Percentiles rank a stretch among this genome's conserved stretches.
These are phyloP conservation scores for Ophion ventricosus DNA, from an alignment of 2,888 invertebrate species.

Conservation along the genomic window DNA sequence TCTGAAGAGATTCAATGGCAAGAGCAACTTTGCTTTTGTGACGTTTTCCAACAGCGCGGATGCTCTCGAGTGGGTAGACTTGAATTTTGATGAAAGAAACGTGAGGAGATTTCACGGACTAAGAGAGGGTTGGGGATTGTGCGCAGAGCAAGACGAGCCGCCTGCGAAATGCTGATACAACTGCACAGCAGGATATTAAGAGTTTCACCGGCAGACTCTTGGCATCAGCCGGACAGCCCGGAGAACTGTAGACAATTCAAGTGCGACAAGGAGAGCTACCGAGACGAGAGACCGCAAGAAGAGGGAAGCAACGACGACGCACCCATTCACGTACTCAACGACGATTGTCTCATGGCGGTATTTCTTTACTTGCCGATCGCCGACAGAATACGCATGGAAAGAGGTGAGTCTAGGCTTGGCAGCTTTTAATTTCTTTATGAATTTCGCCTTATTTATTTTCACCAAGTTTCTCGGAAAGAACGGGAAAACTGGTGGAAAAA, in stretches of 20 bases:
- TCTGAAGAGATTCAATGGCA: conserved; percentile 84
- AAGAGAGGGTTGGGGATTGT: not conserved
- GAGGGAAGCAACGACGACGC: conserved; percentile 59
- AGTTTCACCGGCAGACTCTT: conserved; percentile 86
- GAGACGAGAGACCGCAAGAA: conserved; percentile 44
- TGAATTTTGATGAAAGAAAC: not conserved
- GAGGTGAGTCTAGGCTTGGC: conserved; percentile 74
- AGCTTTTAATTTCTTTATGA: not conserved
- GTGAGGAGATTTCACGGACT: conserved; percentile 1
- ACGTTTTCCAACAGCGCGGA: conserved; percentile 85
- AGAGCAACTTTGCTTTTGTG: conserved; percentile 85
- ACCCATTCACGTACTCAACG: conserved; percentile 84
- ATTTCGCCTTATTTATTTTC: too few species aligned
- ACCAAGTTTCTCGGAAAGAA: too few species aligned
- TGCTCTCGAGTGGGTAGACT: conserved; percentile 84
- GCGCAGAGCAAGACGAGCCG: conserved; percentile 75
- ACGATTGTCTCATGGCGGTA: conserved; percentile 85
- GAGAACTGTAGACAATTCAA: conserved; percentile 75
- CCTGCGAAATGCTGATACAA: conserved; percentile 73
- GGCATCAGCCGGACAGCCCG: conserved; percentile 86
- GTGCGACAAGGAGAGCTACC: conserved; percentile 61
- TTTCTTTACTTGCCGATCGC: conserved; percentile 84
- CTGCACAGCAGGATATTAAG: conserved; percentile 81
- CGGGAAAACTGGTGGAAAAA: too few species aligned
- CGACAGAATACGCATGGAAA: conserved; percentile 85